Evolutionary conservation across 2,888 invertebrate genomes (phyloP), one percentile per base, ranked within the genome.

Genomic region (Syritta pipiens): DNA sequence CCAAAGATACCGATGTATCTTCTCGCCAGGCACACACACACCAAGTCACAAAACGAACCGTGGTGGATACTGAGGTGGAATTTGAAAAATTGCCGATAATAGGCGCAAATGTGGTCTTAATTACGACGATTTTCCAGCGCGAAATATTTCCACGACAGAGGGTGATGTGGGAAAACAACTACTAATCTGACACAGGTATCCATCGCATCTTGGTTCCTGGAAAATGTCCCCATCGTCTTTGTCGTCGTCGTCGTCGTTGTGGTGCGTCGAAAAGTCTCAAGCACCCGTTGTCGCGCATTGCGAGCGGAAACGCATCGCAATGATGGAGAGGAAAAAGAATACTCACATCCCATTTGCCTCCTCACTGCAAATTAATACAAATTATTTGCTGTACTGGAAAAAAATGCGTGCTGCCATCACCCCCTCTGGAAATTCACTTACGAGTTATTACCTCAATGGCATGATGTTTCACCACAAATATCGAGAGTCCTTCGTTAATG

Each of bases 31-130:
- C n/a, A 40, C 57, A 46, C 49, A n/a, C 53, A 17, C 49, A 42
- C 48, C 14, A 20, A 55, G 17, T 44, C 26, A 6, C 49, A 42
- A 37, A 40, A 20, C 59, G 40, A 4, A 22, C 32, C 55, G n/a
- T n/a, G n/a, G n/a, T n/a, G n/a, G 53, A 55, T 68, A 55, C 67
- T 74, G 57, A 44, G 55, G 57, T 49, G 62, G 79, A 67, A 79
- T 79, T 49, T 48, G 17, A 68, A 68, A 63, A 57, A 79, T 79
- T 74, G 60, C 37, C 74, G 79, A 79, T 79, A 79, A 79, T 79
- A 74, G 68, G 79, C 79, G 79, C 67, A 74, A 79, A 79, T 79
- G 79, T 57, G 74, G 79, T 74, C 79, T 79, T 79, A 79, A 79
- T 79, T 67, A 79, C 74, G 74, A 62, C 46, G 67, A 74, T 74